These are phyloP conservation scores for Scaeva pyrastri DNA, from an alignment of 2,888 invertebrate species.

Conservation along the genomic window DNA sequence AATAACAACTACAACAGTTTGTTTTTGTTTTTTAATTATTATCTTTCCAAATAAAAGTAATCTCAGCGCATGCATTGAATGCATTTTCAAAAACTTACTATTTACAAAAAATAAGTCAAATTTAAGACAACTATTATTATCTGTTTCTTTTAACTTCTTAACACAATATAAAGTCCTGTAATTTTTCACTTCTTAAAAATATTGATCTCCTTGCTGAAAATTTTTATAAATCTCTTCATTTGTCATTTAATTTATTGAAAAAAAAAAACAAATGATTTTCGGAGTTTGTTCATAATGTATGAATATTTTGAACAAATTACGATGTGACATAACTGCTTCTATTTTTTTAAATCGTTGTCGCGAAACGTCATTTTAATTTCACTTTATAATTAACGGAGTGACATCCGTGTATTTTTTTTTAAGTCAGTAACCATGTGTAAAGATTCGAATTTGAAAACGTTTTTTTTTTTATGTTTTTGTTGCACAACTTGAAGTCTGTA, in stretches of 20 bases:
- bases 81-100: constrained; percentile 69
- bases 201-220: constrained; percentile 43
- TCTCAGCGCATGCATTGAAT: constrained; percentile 72
- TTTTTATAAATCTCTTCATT: neutral
- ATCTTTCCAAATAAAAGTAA: constrained; percentile 44
- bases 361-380: too few species aligned
- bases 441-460: neutral
- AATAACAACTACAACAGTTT: neutral
- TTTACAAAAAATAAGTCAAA: constrained; percentile 13
- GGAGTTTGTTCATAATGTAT: neutral
- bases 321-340: neutral
- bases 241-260: neutral
- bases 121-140: constrained; percentile 46
- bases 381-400: too few species aligned
- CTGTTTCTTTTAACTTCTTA: constrained; percentile 66
- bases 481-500: neutral
- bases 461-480: neutral
- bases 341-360: neutral
- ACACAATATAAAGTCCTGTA: constrained; percentile 55
- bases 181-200: constrained; percentile 40
- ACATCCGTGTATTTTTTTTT: too few species aligned
- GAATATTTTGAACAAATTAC: neutral
- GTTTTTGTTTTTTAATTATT: constrained; percentile 15
- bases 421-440: too few species aligned
- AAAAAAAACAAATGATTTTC: neutral